Conservation (phyloP, 2,888 invertebrate species). For the Pollenia amentaria region DNA sequence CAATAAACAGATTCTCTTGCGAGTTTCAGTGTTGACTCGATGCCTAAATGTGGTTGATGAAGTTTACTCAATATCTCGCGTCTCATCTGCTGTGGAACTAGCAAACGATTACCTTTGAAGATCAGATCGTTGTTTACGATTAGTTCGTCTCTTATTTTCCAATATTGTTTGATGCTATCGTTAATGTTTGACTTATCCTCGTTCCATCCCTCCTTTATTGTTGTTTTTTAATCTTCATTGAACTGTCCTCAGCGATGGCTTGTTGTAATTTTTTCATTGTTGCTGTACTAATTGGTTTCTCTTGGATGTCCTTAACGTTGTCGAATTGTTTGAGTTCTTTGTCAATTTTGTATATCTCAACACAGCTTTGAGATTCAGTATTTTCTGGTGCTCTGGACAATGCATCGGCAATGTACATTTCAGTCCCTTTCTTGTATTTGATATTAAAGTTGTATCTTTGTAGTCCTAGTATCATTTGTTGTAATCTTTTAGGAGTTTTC, state of each 20-base stretch:
- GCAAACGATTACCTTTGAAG: conserved; percentile 21
- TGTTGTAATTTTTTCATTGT: too few relatives aligned
- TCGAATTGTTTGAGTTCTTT: too few relatives aligned
- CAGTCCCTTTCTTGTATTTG: too few relatives aligned
- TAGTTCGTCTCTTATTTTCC: conserved; percentile 42
- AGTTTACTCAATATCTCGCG: conserved; percentile 2
- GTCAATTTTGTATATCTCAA: too few relatives aligned
- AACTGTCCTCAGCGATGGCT: too few relatives aligned
- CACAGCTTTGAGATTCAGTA: too few relatives aligned
- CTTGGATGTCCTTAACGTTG: too few relatives aligned
- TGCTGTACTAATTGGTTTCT: too few relatives aligned
- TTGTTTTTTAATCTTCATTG: too few relatives aligned
- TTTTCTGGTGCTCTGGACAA: too few relatives aligned
- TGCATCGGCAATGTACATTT: too few relatives aligned
- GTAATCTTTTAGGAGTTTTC: conserved; percentile 44
- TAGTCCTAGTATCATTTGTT: conserved; percentile 28
- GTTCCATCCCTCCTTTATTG: conserved; percentile 9
- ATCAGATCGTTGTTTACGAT: conserved; percentile 28
- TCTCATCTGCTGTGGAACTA: conserved; percentile 50
- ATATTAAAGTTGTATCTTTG: conserved; percentile 36
- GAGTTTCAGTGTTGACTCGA: conserved; percentile 37
- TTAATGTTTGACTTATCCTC: conserved; percentile 4
- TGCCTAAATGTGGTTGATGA: conserved; percentile 32
- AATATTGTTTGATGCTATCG: conserved; percentile 14
- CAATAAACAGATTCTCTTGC: conserved; percentile 48